These are phyloP conservation scores for Pterostichus niger DNA, from an alignment of 2,888 invertebrate genomes.

Conservation along the genomic window DNA sequence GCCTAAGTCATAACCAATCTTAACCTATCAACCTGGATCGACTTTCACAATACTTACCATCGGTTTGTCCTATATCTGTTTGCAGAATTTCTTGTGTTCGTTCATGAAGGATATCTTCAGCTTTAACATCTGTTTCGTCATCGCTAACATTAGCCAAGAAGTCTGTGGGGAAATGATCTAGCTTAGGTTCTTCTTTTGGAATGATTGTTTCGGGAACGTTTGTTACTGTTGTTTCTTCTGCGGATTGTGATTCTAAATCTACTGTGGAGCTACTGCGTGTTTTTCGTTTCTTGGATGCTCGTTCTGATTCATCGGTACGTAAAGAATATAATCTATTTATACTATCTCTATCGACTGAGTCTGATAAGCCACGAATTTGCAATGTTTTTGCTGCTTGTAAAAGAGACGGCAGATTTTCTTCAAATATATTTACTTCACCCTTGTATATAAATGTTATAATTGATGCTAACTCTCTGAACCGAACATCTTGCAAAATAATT, in stretches of 20 bases:
- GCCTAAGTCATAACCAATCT: slow-evolving; percentile 41
- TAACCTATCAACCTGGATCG: slow-evolving; percentile 4
- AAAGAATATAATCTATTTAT: slow-evolving; percentile 51
- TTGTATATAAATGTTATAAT: slow-evolving; percentile 86
- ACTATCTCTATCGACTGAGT: slow-evolving; percentile 59
- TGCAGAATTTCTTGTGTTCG: slow-evolving; percentile 39
- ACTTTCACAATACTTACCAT: slow-evolving; percentile 21
- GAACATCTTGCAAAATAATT: slow-evolving; percentile 86
- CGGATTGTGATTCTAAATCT: background rate
- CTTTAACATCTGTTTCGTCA: slow-evolving; percentile 60
- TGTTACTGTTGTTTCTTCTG: slow-evolving; percentile 12
- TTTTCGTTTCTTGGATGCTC: slow-evolving; percentile 53
- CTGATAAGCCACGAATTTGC: slow-evolving; percentile 84
- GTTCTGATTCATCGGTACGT: slow-evolving; percentile 30
- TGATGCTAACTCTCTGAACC: slow-evolving; percentile 83
- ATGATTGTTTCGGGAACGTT: slow-evolving; percentile 51
- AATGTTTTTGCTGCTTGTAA: slow-evolving; percentile 85
- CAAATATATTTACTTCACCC: slow-evolving; percentile 86
- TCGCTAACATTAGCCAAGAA: slow-evolving; percentile 53
- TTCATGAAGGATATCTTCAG: slow-evolving; percentile 35
- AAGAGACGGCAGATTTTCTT: slow-evolving; percentile 83
- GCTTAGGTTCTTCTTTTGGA: slow-evolving; percentile 65
- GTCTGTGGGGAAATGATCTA: slow-evolving; percentile 49
- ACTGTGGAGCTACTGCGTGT: background rate
- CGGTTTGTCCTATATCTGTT: slow-evolving; percentile 28